Conservation (phyloP, 2,888 invertebrate species). For the Nycteola revayana region DNA sequence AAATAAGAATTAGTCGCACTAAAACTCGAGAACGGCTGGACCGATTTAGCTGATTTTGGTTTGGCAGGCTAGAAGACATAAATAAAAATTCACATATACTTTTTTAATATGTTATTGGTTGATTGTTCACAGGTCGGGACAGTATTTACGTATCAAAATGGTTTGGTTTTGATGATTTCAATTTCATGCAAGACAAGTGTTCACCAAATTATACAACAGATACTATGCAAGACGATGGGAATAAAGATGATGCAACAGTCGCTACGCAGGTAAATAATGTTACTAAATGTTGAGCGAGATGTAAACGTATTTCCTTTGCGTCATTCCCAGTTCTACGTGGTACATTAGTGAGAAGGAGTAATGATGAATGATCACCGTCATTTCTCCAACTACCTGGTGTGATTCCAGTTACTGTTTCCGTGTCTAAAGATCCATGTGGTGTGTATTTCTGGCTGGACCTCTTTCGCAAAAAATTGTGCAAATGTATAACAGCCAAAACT, state of each 20-base stretch:
- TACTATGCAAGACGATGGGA: slow-evolving; percentile 9
- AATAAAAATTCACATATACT: slow-evolving; percentile 13
- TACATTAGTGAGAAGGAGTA: slow-evolving; percentile 8
- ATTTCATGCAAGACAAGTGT: slow-evolving; percentile 14
- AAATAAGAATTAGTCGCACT: too few relatives aligned
- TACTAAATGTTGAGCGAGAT: slow-evolving; percentile 21
- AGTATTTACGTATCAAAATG: slow-evolving; percentile 18
- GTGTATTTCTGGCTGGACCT: slow-evolving; percentile 11
- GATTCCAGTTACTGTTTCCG: slow-evolving; percentile 20
- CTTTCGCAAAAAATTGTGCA: slow-evolving; percentile 18
- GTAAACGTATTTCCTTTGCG: slow-evolving; percentile 25
- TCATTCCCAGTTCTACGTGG: slow-evolving; percentile 15
- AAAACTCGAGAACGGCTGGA: too few relatives aligned
- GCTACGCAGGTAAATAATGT: slow-evolving; percentile 17
- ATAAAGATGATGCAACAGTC: slow-evolving; percentile 16
- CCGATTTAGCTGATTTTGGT: too few relatives aligned
- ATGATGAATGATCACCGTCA: slow-evolving; percentile 5
- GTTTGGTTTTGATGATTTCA: slow-evolving; percentile 18
- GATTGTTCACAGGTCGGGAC: slow-evolving; percentile 17
- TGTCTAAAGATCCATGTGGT: slow-evolving; percentile 24
- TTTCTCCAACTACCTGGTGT: slow-evolving; percentile 24
- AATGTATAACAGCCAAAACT: slow-evolving; percentile 11
- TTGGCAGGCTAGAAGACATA: slow-evolving; percentile 5
- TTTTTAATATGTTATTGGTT: slow-evolving; percentile 13
- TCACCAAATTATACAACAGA: slow-evolving; percentile 8